These are phyloP conservation scores for Corythornis leucogaster DNA, from an alignment of 2,797 vertebrate genomes.

Conservation along the genomic window DNA sequence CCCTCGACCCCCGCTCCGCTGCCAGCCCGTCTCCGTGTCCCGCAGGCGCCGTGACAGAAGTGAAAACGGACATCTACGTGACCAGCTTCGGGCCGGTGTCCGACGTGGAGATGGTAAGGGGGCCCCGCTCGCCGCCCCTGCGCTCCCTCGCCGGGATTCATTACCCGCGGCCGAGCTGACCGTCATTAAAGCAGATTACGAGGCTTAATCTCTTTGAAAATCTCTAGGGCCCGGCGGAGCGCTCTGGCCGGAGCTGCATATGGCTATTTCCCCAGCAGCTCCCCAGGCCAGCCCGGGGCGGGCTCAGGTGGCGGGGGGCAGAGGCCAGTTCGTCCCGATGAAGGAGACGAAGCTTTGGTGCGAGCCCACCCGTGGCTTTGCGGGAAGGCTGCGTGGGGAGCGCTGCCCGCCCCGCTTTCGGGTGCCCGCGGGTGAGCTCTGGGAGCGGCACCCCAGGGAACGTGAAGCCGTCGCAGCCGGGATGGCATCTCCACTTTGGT, in stretches of 20 bases:
- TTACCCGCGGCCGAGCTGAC: constrained; percentile 46
- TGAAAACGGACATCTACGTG: constrained; percentile 98
- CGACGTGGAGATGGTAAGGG: constrained; percentile 96
- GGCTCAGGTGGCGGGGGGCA: background rate
- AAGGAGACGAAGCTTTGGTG: too few relatives aligned
- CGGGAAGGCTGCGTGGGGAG: background rate
- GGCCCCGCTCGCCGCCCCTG: background rate
- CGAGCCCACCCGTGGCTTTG: too few relatives aligned
- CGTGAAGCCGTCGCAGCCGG: background rate
- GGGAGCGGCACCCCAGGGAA: background rate
- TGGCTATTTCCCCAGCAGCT: background rate
- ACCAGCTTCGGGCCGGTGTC: constrained; percentile 98
- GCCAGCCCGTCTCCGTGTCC: background rate
- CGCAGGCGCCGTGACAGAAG: constrained; percentile 93
- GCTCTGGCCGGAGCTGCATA: background rate
- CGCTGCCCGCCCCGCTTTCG: too few relatives aligned
- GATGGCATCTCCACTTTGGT: background rate
- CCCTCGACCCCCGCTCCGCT: background rate
- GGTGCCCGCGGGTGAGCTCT: too few relatives aligned
- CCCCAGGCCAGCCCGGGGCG: background rate
- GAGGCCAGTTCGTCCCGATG: too few relatives aligned
- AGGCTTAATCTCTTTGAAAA: constrained; percentile 54
- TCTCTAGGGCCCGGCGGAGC: constrained; percentile 17
- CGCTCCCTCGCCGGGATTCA: background rate
- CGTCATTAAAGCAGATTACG: constrained; percentile 58